phyloP scores from a whole-genome alignment of 2,113 vertebrate genomes.

The Sturnus vulgaris region DNA sequence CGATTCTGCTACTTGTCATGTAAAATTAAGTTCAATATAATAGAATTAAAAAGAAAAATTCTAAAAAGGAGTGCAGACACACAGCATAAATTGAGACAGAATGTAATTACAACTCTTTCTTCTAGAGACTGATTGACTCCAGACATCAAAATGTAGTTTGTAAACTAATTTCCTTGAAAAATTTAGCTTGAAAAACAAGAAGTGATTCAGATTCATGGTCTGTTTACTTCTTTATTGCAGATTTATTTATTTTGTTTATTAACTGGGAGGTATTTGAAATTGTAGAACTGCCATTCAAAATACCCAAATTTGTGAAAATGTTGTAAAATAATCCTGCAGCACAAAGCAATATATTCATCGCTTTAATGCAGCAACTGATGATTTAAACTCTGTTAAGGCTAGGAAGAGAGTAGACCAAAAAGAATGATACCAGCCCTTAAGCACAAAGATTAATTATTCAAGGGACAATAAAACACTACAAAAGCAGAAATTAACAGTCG shows the following conservation, averaged over 20 bases:
- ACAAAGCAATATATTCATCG: not conserved
- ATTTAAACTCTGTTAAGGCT: not conserved
- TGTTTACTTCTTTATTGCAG: slow-evolving; percentile 4
- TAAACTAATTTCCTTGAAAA: slow-evolving; percentile 56
- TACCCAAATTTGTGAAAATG: not conserved
- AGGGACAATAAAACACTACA: not conserved
- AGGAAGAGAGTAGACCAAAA: not conserved
- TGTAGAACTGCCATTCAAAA: not conserved
- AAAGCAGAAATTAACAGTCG: not conserved
- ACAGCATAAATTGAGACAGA: slow-evolving; percentile 41
- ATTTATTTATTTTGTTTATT: slow-evolving; percentile 25
- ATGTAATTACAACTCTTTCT: slow-evolving; percentile 56
- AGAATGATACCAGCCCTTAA: not conserved
- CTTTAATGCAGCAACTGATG: not conserved
- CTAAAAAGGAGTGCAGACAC: slow-evolving; percentile 40
- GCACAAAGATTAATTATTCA: not conserved
- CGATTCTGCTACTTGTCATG: slow-evolving; percentile 41
- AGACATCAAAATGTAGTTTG: slow-evolving; percentile 46
- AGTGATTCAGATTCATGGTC: slow-evolving; percentile 23
- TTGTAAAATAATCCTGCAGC: not conserved
- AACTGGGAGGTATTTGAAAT: slow-evolving; percentile 2
- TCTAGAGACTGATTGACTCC: slow-evolving; percentile 51
- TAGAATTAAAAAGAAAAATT: slow-evolving; percentile 50
- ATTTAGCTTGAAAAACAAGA: slow-evolving; percentile 28
- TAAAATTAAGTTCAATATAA: slow-evolving; percentile 51